A percentile compares a stretch with the other conserved stretches of the same genome.
These are phyloP conservation scores for Wasmannia auropunctata DNA, from an alignment of 1,140 invertebrate species.

Conservation along the genomic window DNA sequence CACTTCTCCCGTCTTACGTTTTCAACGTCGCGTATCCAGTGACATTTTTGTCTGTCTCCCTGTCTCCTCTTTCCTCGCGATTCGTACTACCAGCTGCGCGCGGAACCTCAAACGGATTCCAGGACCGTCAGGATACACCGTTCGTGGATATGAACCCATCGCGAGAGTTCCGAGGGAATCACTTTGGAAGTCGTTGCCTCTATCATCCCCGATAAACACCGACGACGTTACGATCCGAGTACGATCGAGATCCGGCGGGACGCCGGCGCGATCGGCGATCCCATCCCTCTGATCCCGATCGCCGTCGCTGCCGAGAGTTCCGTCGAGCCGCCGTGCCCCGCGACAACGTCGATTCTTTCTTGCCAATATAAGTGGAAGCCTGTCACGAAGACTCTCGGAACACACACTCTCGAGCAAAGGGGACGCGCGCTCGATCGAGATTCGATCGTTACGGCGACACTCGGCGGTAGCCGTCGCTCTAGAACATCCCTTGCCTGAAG, in stretches of 20 bases:
- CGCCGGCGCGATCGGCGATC: constrained; percentile 19
- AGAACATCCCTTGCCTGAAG: constrained; percentile 85
- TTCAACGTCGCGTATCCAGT: neutral
- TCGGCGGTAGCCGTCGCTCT: constrained; percentile 41
- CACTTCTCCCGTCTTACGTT: neutral
- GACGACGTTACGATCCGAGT: constrained; percentile 22
- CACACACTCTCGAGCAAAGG: constrained; percentile 9
- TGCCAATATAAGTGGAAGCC: constrained; percentile 80
- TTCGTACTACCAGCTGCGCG: neutral
- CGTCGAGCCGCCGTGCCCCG: constrained; percentile 4
- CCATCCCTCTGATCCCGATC: neutral
- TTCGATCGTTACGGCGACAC: constrained; percentile 1
- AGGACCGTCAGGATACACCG: constrained; percentile 37
- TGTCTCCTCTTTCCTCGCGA: neutral
- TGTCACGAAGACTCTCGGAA: constrained; percentile 81
- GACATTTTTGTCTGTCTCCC: neutral
- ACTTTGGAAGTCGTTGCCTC: constrained; percentile 59
- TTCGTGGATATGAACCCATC: neutral
- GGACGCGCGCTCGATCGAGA: neutral
- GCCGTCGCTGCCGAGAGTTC: neutral
- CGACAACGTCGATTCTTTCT: constrained; percentile 59
- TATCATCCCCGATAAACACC: constrained; percentile 26
- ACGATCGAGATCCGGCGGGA: constrained; percentile 21
- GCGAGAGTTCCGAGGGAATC: constrained; percentile 29
- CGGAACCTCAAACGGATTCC: constrained; percentile 35